Conservation (phyloP, 2,888 invertebrate species). For the Nomada ruficornis region DNA sequence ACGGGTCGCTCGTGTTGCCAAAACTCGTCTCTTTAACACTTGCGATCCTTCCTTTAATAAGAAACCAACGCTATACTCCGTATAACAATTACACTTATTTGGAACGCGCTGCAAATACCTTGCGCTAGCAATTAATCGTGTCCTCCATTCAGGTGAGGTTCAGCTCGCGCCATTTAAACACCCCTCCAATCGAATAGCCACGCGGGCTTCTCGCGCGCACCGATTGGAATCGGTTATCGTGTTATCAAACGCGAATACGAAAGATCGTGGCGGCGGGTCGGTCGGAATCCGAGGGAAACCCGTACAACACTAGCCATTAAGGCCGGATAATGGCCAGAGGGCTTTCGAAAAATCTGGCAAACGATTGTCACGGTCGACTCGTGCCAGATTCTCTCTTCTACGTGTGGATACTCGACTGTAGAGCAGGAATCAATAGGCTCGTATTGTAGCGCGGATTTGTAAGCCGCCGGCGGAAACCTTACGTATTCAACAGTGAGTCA, state of each 20-base stretch:
- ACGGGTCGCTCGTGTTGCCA: neutral
- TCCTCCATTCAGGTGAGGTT: neutral
- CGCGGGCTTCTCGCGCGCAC: neutral
- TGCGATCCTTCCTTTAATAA: neutral
- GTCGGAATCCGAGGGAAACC: neutral
- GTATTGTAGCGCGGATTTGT: conserved; percentile 76
- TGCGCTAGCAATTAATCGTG: no score
- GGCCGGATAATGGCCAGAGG: conserved; percentile 41
- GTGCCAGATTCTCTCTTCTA: conserved; percentile 52
- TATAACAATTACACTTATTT: neutral
- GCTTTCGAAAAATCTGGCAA: conserved; percentile 62
- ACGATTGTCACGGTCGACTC: conserved; percentile 63
- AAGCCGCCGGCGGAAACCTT: conserved; percentile 78
- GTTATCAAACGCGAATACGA: neutral
- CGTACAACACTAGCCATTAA: conserved; percentile 46
- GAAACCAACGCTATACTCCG: neutral
- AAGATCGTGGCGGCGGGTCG: conserved; percentile 3
- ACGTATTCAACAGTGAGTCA: conserved; percentile 73
- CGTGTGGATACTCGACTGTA: conserved; percentile 38
- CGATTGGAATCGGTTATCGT: neutral
- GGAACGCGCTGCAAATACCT: no score
- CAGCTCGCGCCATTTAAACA: neutral
- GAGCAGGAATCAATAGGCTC: conserved; percentile 64
- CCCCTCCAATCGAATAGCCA: neutral
- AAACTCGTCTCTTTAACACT: conserved; percentile 1